These are phyloP conservation scores for Pseudopodoces humilis DNA, from an alignment of 2,113 vertebrate species.

Conservation along the genomic window DNA sequence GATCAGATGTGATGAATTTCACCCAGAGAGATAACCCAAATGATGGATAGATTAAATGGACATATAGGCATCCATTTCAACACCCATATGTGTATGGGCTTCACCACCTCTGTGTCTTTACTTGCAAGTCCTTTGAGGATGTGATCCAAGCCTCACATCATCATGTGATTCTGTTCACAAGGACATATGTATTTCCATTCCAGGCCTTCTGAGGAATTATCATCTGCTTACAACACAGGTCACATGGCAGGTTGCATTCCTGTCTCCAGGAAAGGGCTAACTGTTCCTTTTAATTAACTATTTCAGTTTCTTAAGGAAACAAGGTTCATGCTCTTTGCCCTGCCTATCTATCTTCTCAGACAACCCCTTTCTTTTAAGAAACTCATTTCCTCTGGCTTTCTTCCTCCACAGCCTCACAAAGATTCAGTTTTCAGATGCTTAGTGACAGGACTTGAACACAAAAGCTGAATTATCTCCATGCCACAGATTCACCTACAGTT, in stretches of 20 bases:
- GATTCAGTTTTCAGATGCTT: background rate
- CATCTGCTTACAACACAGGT: background rate
- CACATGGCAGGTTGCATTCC: background rate
- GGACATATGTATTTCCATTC: background rate
- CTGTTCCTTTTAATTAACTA: background rate
- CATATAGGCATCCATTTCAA: background rate
- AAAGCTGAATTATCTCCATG: background rate
- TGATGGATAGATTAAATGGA: background rate
- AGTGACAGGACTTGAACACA: background rate
- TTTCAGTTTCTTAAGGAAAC: background rate
- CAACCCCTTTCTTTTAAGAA: background rate
- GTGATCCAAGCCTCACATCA: background rate
- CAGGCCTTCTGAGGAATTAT: background rate
- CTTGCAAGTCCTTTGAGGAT: background rate
- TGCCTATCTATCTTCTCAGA: background rate
- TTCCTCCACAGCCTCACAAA: background rate
- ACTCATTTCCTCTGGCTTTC: background rate
- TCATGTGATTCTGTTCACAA: background rate
- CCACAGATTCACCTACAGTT: background rate
- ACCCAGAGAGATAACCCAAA: background rate
- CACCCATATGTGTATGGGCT: accelerated
- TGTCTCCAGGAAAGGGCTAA: background rate
- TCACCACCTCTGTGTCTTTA: background rate
- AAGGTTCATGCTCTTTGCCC: background rate
- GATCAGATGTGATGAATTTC: background rate